Base-by-base conservation (phyloP, 2,888 invertebrate genomes). In the Euphydryas editha region DNA sequence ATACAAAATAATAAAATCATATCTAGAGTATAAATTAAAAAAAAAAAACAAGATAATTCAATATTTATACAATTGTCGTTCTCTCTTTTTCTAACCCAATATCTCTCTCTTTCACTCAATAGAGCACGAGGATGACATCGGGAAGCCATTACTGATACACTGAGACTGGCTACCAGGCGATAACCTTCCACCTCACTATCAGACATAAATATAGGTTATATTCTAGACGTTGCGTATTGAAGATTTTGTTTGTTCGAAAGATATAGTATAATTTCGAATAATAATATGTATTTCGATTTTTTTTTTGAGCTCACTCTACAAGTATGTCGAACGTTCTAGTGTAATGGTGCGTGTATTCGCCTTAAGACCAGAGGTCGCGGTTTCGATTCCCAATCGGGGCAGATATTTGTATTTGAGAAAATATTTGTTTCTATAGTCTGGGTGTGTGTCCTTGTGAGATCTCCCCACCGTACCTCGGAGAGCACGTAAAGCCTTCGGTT, bases 151-250 rank as follows among this genome's bases (percentile, higher is more conserved):
- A 61, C 44, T 57, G 71, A 73, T 73, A 75, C 67, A 61, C 37
- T 42, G 60, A 68, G 71, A 69, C 73, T 64, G 61, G 54, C 60
- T 37, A 10, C 10, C 44, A 7, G n/a, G 20, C 46, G 71, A 64
- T 70, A 72, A 68, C 73, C 75, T 62, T 39, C 37, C 62, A 69
- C 67, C 62, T 66, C 62, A 58, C 73, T 76, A 73, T 70, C 72
- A 55, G 49, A 39, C 55, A 68, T 74, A 72, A 73, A 77, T 75
- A 75, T 78, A 74, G 76, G 78, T 76, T 78, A 76, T 67, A 60
- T 62, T 51, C 66, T 39, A 39, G 36, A 36, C 49, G 49, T 21
- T 30, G 24, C 18, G n/a, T 36, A 15, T 17, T 46, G 44, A 17
- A 24, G 51, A 49, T 49, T 17, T 8, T 10, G 36, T 47, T 47